phyloP scores from a whole-genome alignment of 2,797 vertebrate species.

The Hephaestus fuliginosus region DNA sequence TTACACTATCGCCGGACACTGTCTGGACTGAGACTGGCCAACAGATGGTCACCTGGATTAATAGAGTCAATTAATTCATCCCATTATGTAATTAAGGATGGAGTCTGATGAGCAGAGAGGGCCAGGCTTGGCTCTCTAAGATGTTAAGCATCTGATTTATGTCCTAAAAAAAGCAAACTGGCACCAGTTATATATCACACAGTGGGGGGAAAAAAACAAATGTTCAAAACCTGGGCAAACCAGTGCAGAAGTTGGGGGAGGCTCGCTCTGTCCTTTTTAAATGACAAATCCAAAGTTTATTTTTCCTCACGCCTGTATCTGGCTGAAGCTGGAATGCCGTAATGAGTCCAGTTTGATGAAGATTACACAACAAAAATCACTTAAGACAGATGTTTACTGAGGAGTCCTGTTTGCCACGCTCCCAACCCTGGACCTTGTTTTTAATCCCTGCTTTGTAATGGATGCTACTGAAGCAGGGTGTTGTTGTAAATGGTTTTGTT shows the following conservation, averaged over 20 bases:
- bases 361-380: background rate
- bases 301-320: background rate
- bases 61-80: conserved; percentile 82
- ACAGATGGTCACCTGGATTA: conserved; percentile 86
- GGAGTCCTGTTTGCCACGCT: background rate
- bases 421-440: background rate
- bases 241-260: too few relatives aligned
- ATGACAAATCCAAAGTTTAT: background rate
- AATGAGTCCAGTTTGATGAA: conserved; percentile 6
- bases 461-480: background rate
- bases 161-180: conserved; percentile 52
- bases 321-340: background rate
- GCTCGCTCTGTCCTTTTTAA: background rate
- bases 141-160: conserved; percentile 71
- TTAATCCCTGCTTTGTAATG: background rate
- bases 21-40: conserved; percentile 71
- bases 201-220: conserved; percentile 36
- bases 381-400: background rate
- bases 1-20: conserved; percentile 61
- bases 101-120: conserved; percentile 61
- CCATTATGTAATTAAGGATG: conserved; percentile 82
- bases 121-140: conserved; percentile 52
- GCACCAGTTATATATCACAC: conserved; percentile 48
- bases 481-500: background rate
- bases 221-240: conserved; percentile 15